These are phyloP conservation scores for Allacma fusca DNA, from an alignment of 2,888 invertebrate species.

Conservation along the genomic window DNA sequence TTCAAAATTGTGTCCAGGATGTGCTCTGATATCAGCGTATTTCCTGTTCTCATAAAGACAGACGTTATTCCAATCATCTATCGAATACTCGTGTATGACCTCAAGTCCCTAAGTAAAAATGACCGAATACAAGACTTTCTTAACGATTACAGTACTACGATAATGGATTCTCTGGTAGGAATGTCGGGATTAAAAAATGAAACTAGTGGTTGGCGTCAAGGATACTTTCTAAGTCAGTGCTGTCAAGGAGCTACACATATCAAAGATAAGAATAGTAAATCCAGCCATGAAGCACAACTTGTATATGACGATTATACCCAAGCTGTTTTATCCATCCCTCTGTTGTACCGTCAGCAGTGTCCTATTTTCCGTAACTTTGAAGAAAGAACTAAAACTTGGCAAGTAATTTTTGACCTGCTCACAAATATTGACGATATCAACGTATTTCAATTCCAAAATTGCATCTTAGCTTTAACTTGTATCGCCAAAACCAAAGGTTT, in stretches of 20 bases:
- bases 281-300: neutral
- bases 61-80: conserved; percentile 34
- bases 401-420: conserved; percentile 22
- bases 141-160: conserved; percentile 23
- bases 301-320: neutral
- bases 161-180: conserved; percentile 39
- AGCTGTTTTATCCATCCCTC: conserved; percentile 36
- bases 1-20: conserved; percentile 29
- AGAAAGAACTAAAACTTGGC: conserved; percentile 30
- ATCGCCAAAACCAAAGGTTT: conserved; percentile 37
- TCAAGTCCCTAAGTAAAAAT: neutral
- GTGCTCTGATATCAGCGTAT: conserved; percentile 36
- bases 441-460: conserved; percentile 32
- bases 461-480: conserved; percentile 39
- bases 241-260: neutral
- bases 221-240: conserved; percentile 34
- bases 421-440: conserved; percentile 29
- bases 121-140: conserved; percentile 24
- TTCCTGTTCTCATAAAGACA: conserved; percentile 22
- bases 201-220: conserved; percentile 35
- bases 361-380: conserved; percentile 34
- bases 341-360: conserved; percentile 20
- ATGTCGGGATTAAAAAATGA: conserved; percentile 22
- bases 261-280: neutral
- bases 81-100: conserved; percentile 36